Evolutionary conservation across 1,140 invertebrate species (phyloP).

Genomic region (Drosophila lowei): DNA sequence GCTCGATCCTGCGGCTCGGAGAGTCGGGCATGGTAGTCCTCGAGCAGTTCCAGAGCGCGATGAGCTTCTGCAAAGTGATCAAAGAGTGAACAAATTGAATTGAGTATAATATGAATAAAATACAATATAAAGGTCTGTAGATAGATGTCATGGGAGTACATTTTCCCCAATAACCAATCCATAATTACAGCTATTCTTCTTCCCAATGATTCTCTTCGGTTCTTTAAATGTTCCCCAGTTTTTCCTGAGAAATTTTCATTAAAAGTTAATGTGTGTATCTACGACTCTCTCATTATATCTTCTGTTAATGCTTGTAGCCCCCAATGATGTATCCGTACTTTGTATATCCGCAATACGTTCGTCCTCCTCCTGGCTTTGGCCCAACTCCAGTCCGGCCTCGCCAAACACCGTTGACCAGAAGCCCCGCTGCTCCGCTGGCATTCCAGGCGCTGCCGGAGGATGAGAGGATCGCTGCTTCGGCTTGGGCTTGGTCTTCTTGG

Average conservation of each 20-base stretch:
- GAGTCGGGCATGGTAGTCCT: conserved; percentile 97
- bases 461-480: conserved; percentile 17
- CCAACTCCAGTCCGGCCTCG: conserved; percentile 37
- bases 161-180: too few species aligned
- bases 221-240: too few species aligned
- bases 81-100: neutral
- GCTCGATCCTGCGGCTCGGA: conserved; percentile 96
- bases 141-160: too few species aligned
- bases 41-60: conserved; percentile 96
- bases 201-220: too few species aligned
- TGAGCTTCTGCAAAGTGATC: conserved; percentile 93
- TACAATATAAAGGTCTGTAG: too few species aligned
- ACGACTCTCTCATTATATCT: too few species aligned
- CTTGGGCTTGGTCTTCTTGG: neutral
- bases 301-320: neutral
- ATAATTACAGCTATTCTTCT: too few species aligned
- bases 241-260: too few species aligned
- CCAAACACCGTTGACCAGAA: conserved; percentile 64
- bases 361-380: conserved; percentile 35
- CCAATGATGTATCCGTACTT: conserved; percentile 44
- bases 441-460: conserved; percentile 12
- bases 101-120: neutral
- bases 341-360: conserved; percentile 50
- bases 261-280: too few species aligned
- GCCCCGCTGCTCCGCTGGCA: conserved; percentile 11